Percentiles rank a stretch among this genome's conserved stretches.
Conservation (phyloP, 64 coral and sea anemone genomes). For the Pachyseris speciosa region DNA sequence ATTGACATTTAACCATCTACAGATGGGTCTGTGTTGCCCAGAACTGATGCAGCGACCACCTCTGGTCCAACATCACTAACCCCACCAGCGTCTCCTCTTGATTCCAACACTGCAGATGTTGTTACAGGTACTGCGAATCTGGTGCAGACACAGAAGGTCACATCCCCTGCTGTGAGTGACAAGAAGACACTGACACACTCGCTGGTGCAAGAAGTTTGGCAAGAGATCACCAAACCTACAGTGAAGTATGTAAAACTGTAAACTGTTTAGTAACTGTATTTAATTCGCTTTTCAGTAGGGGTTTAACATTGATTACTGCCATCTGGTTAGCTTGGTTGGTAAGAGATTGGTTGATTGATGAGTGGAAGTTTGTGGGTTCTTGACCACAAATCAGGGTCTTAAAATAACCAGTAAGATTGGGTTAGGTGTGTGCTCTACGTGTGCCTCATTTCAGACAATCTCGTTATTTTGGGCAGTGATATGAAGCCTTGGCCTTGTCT, state of each 20-base stretch:
- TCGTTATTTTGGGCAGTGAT: no score
- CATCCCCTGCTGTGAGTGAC: neutral
- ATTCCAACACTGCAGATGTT: slow-evolving; percentile 83
- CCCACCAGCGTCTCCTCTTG: slow-evolving; percentile 95
- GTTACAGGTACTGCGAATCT: slow-evolving; percentile 41
- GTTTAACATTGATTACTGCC: no score
- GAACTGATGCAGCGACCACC: slow-evolving; percentile 58
- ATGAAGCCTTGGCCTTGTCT: no score
- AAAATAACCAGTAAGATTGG: no score
- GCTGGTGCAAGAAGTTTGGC: slow-evolving; percentile 94
- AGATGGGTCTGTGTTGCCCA: slow-evolving; percentile 74
- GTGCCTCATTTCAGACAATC: no score
- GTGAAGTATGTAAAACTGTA: slow-evolving; percentile 38
- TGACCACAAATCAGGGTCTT: no score
- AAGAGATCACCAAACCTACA: slow-evolving; percentile 89
- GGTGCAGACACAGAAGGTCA: neutral
- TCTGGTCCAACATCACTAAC: slow-evolving; percentile 77
- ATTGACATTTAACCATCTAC: slow-evolving; percentile 43
- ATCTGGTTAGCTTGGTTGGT: no score
- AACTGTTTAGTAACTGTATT: neutral
- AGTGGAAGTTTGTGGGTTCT: no score
- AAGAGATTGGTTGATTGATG: no score
- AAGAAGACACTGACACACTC: slow-evolving; percentile 91
- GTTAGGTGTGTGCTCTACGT: no score
- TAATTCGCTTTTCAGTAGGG: no score